phyloP scores from a whole-genome alignment of 2,888 invertebrate genomes.

The Ceriagrion tenellum region DNA sequence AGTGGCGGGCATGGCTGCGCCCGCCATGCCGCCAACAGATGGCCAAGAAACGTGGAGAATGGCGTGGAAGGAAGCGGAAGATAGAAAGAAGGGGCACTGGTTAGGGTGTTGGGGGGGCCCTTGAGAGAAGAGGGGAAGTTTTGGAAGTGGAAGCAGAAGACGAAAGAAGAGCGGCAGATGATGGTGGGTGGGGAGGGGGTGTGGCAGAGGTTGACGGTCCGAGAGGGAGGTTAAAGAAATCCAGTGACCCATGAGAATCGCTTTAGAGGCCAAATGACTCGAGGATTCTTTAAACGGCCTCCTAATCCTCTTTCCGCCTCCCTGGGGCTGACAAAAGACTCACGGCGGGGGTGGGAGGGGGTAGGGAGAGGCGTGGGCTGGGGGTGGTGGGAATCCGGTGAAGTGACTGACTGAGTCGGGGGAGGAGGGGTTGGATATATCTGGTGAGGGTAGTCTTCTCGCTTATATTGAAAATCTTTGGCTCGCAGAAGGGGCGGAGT shows the following conservation, averaged over 20 bases:
- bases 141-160: neutral
- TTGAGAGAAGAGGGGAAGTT: neutral
- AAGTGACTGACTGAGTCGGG: neutral
- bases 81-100: neutral
- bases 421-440: neutral
- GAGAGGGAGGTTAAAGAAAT: neutral
- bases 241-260: slow-evolving; percentile 60
- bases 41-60: neutral
- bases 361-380: neutral
- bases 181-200: neutral
- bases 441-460: too few relatives aligned
- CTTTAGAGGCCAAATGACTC: slow-evolving; percentile 52
- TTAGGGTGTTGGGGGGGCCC: neutral
- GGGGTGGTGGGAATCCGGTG: neutral
- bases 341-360: neutral
- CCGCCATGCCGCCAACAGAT: neutral
- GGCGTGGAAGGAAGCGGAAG: neutral
- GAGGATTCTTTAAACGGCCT: slow-evolving; percentile 46
- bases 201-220: neutral
- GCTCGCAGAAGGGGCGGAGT: too few relatives aligned
- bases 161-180: too few relatives aligned
- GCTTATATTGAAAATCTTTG: slow-evolving; percentile 8
- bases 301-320: slow-evolving; percentile 47
- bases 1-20: neutral
- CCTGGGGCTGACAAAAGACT: slow-evolving; percentile 45